Conservation (phyloP, 2,113 vertebrate genomes). For the Psephotus haematonotus region DNA sequence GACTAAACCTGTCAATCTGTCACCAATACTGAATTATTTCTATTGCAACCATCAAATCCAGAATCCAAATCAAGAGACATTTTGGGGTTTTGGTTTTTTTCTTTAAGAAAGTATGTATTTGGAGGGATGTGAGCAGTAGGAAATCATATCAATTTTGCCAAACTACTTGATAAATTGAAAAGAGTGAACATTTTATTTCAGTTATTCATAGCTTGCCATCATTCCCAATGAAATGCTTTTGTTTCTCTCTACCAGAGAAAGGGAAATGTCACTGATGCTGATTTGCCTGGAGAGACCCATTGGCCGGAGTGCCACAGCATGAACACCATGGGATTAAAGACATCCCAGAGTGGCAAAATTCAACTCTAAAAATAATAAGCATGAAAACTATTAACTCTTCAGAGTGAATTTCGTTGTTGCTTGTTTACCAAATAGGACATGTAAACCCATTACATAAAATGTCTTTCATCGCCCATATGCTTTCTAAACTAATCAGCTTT, state of each 20-base stretch:
- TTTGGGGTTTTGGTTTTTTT: neutral
- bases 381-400: neutral
- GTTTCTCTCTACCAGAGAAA: neutral
- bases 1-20: neutral
- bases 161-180: neutral
- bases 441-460: constrained; percentile 86
- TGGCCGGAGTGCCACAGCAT: neutral
- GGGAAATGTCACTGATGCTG: neutral
- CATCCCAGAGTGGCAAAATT: neutral
- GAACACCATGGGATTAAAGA: neutral
- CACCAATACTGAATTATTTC: neutral
- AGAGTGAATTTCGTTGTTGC: neutral
- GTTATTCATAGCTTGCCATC: neutral
- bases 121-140: neutral
- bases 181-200: neutral
- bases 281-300: neutral
- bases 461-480: constrained; percentile 82
- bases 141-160: neutral
- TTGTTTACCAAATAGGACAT: constrained; percentile 71
- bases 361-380: neutral
- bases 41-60: neutral
- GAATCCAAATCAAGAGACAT: neutral
- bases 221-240: neutral
- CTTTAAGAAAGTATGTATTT: neutral
- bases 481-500: constrained; percentile 88